A percentile compares a stretch with the other conserved stretches of the same genome.
phyloP scores from a whole-genome alignment of 2,797 vertebrate genomes.

The Chiroxiphia lanceolata region DNA sequence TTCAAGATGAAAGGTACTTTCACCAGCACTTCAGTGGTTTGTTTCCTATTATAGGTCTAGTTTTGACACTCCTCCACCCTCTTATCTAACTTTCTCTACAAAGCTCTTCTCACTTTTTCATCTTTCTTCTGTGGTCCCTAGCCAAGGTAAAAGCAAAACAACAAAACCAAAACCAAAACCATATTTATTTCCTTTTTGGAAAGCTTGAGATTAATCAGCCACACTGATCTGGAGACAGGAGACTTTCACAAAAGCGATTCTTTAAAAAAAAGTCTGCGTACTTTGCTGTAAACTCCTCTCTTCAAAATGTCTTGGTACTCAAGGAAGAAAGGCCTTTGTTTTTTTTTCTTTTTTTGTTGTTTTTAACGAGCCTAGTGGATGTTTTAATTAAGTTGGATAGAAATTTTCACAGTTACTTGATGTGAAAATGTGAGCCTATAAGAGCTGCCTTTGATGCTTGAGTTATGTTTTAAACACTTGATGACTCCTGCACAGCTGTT shows the following conservation, averaged over 20 bases:
- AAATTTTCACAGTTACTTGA: conserved; percentile 53
- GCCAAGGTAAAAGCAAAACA: not conserved
- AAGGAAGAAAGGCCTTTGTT: not conserved
- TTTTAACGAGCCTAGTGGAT: not conserved
- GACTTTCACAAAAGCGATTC: conserved; percentile 5
- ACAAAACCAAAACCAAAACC: not conserved
- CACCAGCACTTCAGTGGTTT: conserved; percentile 21
- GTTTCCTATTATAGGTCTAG: conserved; percentile 52
- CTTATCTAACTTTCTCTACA: conserved; percentile 55
- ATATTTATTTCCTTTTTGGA: not conserved
- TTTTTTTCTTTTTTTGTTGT: not conserved
- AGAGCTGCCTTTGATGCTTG: conserved; percentile 32
- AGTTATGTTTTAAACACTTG: conserved; percentile 49
- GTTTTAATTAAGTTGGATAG: conserved; percentile 53
- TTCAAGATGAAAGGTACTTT: conserved; percentile 52
- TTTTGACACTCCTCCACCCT: conserved; percentile 50
- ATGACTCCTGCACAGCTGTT: conserved; percentile 52
- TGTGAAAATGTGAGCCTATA: conserved; percentile 34
- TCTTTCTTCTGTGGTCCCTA: conserved; percentile 37
- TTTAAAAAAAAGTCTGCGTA: not conserved
- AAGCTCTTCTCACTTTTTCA: conserved; percentile 49
- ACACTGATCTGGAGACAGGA: not conserved
- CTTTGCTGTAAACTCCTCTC: not conserved
- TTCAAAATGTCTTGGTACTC: not conserved
- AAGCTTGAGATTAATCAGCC: not conserved